Base-by-base conservation (phyloP, 2,113 vertebrate species). In the Casuarius casuarius region DNA sequence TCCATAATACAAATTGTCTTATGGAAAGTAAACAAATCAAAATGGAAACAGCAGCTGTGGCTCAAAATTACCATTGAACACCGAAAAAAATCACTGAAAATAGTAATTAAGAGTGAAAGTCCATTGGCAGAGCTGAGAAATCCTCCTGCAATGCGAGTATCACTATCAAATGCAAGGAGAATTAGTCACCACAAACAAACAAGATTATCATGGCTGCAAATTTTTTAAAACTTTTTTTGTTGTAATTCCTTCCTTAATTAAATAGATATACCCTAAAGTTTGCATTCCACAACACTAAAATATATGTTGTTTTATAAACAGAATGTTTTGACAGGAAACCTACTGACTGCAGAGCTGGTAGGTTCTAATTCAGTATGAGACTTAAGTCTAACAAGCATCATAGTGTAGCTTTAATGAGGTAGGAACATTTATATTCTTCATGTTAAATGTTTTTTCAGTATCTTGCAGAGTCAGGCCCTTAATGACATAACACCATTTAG, bases 11-110 rank as follows among this genome's bases (percentile, higher is more conserved):
- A 95, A 96, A 96, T 89, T 93, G 71, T 84, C 68, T 82, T 95
- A 91, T 81, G 75, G 61, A 95, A 95, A 96, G 68, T 91, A 97
- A 96, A 94, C 86, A 96, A 95, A 96, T 89, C 81, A 95, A 94
- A 97, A 90, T 76, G 68, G 78, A 95, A 90, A 76, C 52, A 95
- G 86, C 94, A 97, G 92, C 91, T 97, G 97, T 93, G 78, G 56
- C 90, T 96, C 85, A 96, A 94, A 97, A 96, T 96, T 95, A 92
- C 20, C 42, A 92, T 48, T 38, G n/a, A 96, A 86, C 66, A 71
- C 59, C 15, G 59, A 87, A 93, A 54, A 94, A 92, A 91, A 77
- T 33, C 31, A 84, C 51, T 82, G 92, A 96, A 96, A 97, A 97
- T 75, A 96, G 81, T 90, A 96, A 95, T 95, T 95, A 93, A 76